These are phyloP conservation scores for Chironomus riparius DNA, from an alignment of 2,888 invertebrate genomes.

Conservation along the genomic window DNA sequence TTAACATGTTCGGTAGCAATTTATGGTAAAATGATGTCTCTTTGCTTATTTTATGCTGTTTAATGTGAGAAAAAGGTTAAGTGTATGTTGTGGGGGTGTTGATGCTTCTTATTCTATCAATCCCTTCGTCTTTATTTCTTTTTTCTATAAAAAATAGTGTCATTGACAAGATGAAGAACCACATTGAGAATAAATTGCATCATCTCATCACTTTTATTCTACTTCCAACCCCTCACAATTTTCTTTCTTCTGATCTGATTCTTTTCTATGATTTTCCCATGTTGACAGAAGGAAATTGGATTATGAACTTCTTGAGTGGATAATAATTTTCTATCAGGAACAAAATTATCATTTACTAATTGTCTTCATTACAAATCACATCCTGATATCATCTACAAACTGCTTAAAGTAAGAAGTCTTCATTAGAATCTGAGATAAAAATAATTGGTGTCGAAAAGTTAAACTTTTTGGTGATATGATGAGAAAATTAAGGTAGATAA, in stretches of 20 bases:
- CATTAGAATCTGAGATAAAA: slow-evolving; percentile 1
- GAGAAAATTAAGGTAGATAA: slow-evolving; percentile 4
- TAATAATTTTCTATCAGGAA: neutral
- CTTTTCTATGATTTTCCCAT: neutral
- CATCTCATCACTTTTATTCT: neutral
- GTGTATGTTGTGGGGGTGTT: neutral
- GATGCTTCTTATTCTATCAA: neutral
- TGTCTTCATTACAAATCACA: slow-evolving; percentile 7
- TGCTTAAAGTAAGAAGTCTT: neutral
- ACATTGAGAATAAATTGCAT: neutral
- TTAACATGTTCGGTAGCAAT: neutral
- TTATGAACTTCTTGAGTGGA: slow-evolving; percentile 17
- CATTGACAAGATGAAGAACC: slow-evolving; percentile 1
- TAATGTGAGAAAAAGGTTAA: neutral
- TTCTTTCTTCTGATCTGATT: neutral
- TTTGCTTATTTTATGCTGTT: neutral
- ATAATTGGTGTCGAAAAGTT: slow-evolving; percentile 22
- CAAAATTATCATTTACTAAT: slow-evolving; percentile 10
- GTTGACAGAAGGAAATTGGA: slow-evolving; percentile 11
- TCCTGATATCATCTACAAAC: neutral
- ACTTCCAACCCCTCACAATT: slow-evolving; percentile 1
- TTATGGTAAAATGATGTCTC: neutral
- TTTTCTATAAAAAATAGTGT: neutral
- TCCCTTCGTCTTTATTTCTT: neutral
- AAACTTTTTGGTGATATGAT: neutral